Evolutionary conservation across 1,140 invertebrate species (phyloP).

Genomic region (Apis dorsata): DNA sequence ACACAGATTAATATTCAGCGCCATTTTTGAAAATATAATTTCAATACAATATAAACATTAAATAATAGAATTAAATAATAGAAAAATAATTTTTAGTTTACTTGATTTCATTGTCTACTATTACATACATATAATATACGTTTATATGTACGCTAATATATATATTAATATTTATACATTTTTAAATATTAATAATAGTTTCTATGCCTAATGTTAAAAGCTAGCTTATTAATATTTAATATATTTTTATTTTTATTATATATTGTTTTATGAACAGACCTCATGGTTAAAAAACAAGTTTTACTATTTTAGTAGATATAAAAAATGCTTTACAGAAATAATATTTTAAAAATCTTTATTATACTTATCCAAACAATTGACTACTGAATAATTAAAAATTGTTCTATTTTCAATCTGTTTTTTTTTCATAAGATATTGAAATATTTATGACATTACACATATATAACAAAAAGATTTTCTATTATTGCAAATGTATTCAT

Average conservation of each 20-base stretch:
- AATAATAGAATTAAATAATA: neutral
- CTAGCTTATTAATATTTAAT: too few relatives aligned
- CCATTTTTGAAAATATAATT: constrained; percentile 1
- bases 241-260: too few relatives aligned
- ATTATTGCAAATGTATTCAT: neutral
- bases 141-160: too few relatives aligned
- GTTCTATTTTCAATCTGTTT: neutral
- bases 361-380: neutral
- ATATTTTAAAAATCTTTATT: neutral
- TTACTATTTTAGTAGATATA: neutral
- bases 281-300: neutral
- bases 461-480: neutral
- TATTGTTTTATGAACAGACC: neutral
- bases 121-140: neutral
- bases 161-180: too few relatives aligned
- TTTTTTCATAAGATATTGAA: neutral
- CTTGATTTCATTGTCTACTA: neutral
- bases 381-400: neutral
- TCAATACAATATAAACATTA: neutral
- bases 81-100: neutral
- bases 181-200: too few relatives aligned
- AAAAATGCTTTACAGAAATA: neutral
- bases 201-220: too few relatives aligned
- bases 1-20: neutral
- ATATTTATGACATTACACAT: neutral